Evolutionary conservation across 2,113 vertebrate genomes (phyloP).

Genomic region (Bostrychus sinensis): DNA sequence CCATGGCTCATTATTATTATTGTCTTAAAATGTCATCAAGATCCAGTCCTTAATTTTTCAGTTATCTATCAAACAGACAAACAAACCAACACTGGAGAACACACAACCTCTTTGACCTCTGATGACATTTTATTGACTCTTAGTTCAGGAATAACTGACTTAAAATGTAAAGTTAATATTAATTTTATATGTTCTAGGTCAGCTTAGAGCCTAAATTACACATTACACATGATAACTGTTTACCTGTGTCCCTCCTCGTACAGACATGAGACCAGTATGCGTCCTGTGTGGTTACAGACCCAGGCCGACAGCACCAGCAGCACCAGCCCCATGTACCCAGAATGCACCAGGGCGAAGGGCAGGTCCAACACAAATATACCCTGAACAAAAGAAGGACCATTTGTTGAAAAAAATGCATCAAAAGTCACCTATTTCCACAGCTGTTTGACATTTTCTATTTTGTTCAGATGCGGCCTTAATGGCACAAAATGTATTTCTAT

Average conservation of each 20-base stretch:
- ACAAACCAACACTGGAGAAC: no score
- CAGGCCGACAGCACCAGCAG: conserved; percentile 78
- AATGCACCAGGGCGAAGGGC: conserved; percentile 80
- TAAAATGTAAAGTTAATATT: no score
- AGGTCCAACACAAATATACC: conserved; percentile 84
- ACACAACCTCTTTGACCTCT: no score
- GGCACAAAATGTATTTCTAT: background rate
- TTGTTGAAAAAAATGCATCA: no score
- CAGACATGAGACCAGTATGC: conserved; percentile 80
- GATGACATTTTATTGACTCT: no score
- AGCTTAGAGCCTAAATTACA: no score
- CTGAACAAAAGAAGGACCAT: conserved; percentile 42
- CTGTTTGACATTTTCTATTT: background rate
- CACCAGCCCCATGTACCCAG: conserved; percentile 78
- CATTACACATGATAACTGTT: background rate
- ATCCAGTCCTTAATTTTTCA: no score
- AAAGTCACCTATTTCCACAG: background rate
- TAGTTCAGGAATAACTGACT: no score
- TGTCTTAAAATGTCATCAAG: no score
- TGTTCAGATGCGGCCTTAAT: background rate
- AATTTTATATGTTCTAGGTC: no score
- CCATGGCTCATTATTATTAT: no score
- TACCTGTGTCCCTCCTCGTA: conserved; percentile 78
- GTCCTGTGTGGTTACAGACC: conserved; percentile 83
- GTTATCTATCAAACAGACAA: no score